Base-by-base conservation (phyloP, 2,113 vertebrate species). In the Typhlomys cinereus region DNA sequence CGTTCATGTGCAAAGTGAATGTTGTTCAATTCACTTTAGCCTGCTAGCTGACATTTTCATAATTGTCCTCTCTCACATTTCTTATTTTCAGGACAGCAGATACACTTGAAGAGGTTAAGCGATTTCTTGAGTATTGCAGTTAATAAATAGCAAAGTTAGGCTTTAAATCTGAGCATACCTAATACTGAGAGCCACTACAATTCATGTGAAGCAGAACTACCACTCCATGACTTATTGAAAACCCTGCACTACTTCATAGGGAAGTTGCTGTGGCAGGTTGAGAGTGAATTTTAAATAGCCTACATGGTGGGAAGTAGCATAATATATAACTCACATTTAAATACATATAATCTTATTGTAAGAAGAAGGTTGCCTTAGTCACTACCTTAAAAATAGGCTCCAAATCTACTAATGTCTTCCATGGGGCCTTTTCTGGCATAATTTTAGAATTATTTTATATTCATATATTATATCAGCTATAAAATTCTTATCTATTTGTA, bases 331-430 rank as follows among this genome's bases (percentile, higher is more conserved):
- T 36, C 25, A 76, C 8, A 82, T 46, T 12, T 21, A 50, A 86
- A 69, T 41, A 59, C 52, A 34, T 11, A 17, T 3, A 66, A 8
- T 75, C 66, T 75, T 34, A 71, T 79, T 82, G 3, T 76, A 66
- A 80, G 10, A 69, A 34, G 15, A 82, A 14, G 46, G 4, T 78
- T 75, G 13, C 4, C 50, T 89, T 85, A 79, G 29, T 21, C 36
- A 85, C 34, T 70, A 8, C 46, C 85, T 82, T 46, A 89, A 93
- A 95, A 90, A 62, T 23, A 73, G 29, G 14, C 20, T 80, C 50
- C 46, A 71, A 84, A 50, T 85, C 46, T 71, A 21, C 44, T 67
- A 36, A 48, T 14, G 41, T 89, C n/a, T 39, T 89, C 52, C 75
- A 31, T 29, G 59, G 13, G 69, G 39, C 21, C 12, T 90, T 86